Conservation (phyloP, 1,140 invertebrate species). For the Diorhabda carinulata region DNA sequence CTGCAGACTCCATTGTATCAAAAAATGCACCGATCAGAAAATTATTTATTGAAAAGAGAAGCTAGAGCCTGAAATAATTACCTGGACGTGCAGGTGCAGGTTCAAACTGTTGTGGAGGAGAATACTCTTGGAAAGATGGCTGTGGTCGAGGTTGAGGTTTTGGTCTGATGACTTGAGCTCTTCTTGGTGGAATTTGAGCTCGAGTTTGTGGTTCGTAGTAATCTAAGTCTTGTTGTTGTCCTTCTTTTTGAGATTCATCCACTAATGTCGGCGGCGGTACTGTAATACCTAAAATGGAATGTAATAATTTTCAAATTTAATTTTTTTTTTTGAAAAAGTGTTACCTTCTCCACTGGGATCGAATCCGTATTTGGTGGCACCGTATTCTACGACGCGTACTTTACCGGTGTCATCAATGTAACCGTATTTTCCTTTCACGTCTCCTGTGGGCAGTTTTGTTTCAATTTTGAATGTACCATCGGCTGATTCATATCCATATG, state of each 20-base stretch:
- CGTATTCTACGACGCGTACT: slow-evolving; percentile 80
- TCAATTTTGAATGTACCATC: slow-evolving; percentile 85
- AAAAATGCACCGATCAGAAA: no score
- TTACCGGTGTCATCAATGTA: slow-evolving; percentile 80
- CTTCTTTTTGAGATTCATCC: slow-evolving; percentile 61
- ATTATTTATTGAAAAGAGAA: no score
- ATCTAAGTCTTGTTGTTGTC: slow-evolving; percentile 47
- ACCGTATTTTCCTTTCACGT: slow-evolving; percentile 81
- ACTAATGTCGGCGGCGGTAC: slow-evolving; percentile 75
- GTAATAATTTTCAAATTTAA: not conserved
- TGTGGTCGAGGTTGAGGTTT: slow-evolving; percentile 42
- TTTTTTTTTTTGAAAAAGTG: not conserved
- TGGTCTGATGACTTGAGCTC: slow-evolving; percentile 37
- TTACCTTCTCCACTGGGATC: slow-evolving; percentile 75
- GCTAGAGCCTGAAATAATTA: slow-evolving; percentile 6
- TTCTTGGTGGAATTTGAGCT: slow-evolving; percentile 32
- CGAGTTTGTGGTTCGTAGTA: slow-evolving; percentile 49
- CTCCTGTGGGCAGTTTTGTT: slow-evolving; percentile 71
- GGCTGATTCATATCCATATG: slow-evolving; percentile 79
- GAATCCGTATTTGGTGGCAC: slow-evolving; percentile 82
- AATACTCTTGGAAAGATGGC: slow-evolving; percentile 25
- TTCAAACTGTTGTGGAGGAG: slow-evolving; percentile 33
- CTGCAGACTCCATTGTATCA: no score
- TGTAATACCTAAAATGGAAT: slow-evolving; percentile 53
- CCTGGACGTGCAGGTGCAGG: slow-evolving; percentile 45